Base-by-base conservation (phyloP, 2,113 vertebrate genomes). In the Turdus rufiventris region DNA sequence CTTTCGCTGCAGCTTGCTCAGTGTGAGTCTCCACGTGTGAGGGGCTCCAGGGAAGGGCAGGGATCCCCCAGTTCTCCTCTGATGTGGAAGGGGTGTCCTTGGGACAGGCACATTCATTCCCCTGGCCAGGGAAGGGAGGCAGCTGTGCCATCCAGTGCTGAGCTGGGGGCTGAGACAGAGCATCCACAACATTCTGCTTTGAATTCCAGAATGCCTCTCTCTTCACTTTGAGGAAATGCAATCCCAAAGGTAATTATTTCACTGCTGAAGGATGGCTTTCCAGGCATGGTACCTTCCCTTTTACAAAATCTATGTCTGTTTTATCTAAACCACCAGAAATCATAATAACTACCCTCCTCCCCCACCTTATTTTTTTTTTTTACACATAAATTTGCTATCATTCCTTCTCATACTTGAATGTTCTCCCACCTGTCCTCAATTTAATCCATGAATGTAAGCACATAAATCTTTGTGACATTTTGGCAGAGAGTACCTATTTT, bases 371-470 rank as follows among this genome's bases (percentile, higher is more conserved):
- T 6, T 7, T 24, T 51, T 15, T 38, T 80, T 87, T 77, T 94
- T 28, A 94, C 88, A 93, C 90, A 97, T 97, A 98, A 97, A 94
- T 68, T 96, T 96, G 83, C 97, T 97, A 98, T 98, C 97, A 97
- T 97, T 97, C 96, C 95, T 97, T 97, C 96, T 97, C 93, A 93
- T 96, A 96, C 91, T 94, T 93, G 96, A 98, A 94, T 95, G 91
- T 97, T 98, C 98, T 97, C 98, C 98, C 98, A 98, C 98, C 98
- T 98, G 98, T 97, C 98, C 97, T 98, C 98, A 98, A 98, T 98
- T 98, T 98, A 98, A 98, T 98, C 97, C 68, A 16, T 97, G 97
- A 98, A 97, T 97, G 96, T 97, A 98, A 97, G 96, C 96, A 96
- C 97, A 98, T 98, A 98, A 98, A 98, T 98, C 98, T 98, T 98